phyloP scores from a whole-genome alignment of 2,888 invertebrate species.

The Cephonodes hylas region DNA sequence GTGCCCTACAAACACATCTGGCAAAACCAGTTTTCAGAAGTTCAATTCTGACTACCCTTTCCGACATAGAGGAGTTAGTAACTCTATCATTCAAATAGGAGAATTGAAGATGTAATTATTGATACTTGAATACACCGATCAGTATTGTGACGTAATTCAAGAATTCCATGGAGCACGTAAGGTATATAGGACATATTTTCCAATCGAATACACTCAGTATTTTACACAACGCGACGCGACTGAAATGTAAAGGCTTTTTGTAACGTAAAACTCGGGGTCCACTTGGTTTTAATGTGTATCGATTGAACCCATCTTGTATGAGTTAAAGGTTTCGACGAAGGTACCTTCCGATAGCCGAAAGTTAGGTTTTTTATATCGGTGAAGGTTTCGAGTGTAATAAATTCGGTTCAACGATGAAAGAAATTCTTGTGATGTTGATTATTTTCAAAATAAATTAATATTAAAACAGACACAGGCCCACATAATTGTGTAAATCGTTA shows the following conservation, averaged over 20 bases:
- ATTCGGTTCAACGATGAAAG: too few species aligned
- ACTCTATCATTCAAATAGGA: not conserved
- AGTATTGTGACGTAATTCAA: not conserved
- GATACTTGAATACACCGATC: too few species aligned
- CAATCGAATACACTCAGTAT: not conserved
- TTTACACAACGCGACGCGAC: not conserved
- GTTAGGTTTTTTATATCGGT: not conserved
- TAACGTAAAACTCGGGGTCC: not conserved
- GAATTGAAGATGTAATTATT: too few species aligned
- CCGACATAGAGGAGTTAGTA: too few species aligned
- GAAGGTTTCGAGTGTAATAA: not conserved
- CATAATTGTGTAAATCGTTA: not conserved
- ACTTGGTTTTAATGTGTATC: constrained; percentile 2
- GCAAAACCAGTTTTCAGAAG: too few species aligned
- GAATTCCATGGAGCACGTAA: not conserved
- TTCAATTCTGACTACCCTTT: too few species aligned
- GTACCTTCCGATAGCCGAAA: not conserved
- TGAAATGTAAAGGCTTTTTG: not conserved
- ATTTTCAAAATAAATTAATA: too few species aligned
- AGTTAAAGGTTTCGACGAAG: not conserved
- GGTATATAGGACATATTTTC: not conserved
- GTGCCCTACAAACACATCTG: too few species aligned
- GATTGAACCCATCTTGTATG: not conserved
- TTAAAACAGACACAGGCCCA: too few species aligned
- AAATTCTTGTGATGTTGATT: too few species aligned